Percentiles rank a stretch among this genome's conserved stretches.
These are phyloP conservation scores for Athene noctua DNA, from an alignment of 2,113 vertebrate genomes.

Conservation along the genomic window DNA sequence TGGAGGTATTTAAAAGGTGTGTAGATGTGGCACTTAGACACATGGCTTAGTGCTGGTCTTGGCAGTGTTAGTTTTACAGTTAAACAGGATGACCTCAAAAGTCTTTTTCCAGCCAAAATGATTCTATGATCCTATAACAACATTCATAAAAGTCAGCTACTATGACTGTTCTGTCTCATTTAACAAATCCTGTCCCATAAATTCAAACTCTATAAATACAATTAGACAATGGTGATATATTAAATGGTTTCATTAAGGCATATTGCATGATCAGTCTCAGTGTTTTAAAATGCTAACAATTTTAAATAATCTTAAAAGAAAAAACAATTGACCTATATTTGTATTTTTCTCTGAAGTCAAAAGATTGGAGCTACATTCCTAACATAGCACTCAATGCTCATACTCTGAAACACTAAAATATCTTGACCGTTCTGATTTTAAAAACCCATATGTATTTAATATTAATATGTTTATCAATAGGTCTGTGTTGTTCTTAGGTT, in stretches of 20 bases:
- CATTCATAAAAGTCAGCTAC: background rate
- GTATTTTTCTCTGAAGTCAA: background rate
- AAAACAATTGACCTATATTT: background rate
- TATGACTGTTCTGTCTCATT: background rate
- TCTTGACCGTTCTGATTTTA: background rate
- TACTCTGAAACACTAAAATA: background rate
- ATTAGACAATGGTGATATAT: background rate
- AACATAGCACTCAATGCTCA: background rate
- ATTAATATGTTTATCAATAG: background rate
- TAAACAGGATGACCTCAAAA: too few relatives aligned
- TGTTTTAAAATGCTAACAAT: background rate
- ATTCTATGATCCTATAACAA: background rate
- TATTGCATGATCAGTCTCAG: background rate
- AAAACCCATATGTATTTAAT: background rate
- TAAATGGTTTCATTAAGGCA: background rate
- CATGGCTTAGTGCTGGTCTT: too few relatives aligned
- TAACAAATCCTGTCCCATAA: background rate
- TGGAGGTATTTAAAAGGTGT: background rate
- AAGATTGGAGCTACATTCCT: background rate
- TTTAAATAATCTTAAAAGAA: background rate
- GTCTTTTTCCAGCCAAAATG: too few relatives aligned
- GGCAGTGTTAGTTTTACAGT: too few relatives aligned
- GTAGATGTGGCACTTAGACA: background rate
- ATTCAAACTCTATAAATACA: background rate
- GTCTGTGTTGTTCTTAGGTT: background rate